Conservation (phyloP, 2,113 vertebrate genomes). For the Cololabis saira region DNA sequence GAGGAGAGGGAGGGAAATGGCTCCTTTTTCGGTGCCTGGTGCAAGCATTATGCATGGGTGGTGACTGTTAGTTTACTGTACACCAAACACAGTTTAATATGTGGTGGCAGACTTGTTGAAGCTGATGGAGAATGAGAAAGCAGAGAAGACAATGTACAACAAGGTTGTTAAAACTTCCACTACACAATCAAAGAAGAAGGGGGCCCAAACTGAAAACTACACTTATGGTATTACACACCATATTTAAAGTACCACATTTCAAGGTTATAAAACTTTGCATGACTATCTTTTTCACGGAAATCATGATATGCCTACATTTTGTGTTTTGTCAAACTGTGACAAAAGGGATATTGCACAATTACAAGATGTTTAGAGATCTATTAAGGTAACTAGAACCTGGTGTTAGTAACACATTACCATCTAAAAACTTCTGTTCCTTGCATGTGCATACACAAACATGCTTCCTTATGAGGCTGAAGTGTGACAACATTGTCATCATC, state of each 20-base stretch:
- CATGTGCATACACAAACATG: no score
- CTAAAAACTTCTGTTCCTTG: no score
- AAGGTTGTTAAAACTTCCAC: slow-evolving; percentile 2
- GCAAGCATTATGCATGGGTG: slow-evolving; percentile 53
- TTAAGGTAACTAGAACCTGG: no score
- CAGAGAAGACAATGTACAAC: slow-evolving; percentile 1
- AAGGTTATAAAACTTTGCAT: background rate
- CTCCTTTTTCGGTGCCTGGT: slow-evolving; percentile 68
- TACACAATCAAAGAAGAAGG: slow-evolving; percentile 3
- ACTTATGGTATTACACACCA: background rate
- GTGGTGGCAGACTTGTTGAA: slow-evolving; percentile 19
- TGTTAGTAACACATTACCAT: no score
- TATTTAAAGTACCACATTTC: background rate
- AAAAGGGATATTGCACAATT: no score
- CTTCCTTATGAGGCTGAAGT: no score
- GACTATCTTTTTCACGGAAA: no score
- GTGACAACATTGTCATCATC: background rate
- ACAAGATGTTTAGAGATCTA: no score
- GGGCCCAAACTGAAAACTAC: background rate
- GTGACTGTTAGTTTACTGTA: slow-evolving; percentile 72
- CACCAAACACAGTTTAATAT: slow-evolving; percentile 38
- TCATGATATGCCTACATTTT: no score
- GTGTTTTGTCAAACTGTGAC: no score
- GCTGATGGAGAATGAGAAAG: slow-evolving; percentile 5
- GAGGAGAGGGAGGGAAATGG: slow-evolving; percentile 65